Evolutionary conservation across 2,113 vertebrate genomes (phyloP).

Genomic region (Nestor notabilis): DNA sequence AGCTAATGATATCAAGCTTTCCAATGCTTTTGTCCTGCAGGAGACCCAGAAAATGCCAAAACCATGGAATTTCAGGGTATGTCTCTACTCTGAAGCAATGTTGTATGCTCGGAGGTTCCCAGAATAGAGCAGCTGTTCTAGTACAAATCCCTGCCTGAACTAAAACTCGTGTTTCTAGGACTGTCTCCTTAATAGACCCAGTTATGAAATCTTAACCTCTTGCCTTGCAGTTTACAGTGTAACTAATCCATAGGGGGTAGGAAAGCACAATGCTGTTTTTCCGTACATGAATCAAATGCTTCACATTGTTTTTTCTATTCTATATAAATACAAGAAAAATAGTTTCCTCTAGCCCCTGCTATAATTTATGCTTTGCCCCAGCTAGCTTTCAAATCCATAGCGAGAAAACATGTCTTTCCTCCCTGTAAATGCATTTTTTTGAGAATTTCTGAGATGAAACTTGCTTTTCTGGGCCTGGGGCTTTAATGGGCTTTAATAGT

Average conservation of each 20-base stretch:
- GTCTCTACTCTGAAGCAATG: not conserved
- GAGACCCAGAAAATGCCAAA: not conserved
- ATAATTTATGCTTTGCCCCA: not conserved
- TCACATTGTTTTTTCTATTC: not conserved
- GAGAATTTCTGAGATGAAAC: not conserved
- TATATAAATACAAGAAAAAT: not conserved
- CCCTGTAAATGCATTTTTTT: not conserved
- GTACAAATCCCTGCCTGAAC: not conserved
- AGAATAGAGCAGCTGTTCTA: not conserved
- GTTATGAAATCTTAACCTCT: not conserved
- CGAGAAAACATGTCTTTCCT: not conserved
- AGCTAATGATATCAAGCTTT: not conserved
- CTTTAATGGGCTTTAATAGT: not conserved
- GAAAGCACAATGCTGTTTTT: not conserved
- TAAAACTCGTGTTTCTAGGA: not conserved
- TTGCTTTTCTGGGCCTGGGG: not conserved
- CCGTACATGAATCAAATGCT: rapidly evolving
- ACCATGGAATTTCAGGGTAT: rapidly evolving
- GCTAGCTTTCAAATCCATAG: not conserved
- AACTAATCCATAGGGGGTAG: not conserved
- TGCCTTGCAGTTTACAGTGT: not conserved
- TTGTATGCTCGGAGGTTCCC: not conserved
- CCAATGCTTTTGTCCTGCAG: not conserved
- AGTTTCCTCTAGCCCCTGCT: not conserved
- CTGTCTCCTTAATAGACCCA: not conserved